Conservation (phyloP, 2,113 vertebrate species). For the Mormoops blainvillei region DNA sequence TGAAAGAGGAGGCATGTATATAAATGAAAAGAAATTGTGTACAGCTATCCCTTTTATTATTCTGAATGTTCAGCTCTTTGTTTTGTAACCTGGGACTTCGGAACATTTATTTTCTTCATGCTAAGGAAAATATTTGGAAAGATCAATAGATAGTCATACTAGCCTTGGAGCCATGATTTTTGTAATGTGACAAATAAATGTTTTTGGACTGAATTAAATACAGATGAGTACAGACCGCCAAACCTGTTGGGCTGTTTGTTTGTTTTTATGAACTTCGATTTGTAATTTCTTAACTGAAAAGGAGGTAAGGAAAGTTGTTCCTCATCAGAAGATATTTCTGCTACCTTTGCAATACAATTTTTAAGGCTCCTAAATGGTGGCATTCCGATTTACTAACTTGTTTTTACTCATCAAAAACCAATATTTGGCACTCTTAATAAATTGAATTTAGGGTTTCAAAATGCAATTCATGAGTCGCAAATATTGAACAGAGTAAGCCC, state of each 20-base stretch:
- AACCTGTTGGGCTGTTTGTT: background rate
- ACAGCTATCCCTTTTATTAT: background rate
- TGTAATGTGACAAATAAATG: background rate
- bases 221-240: background rate
- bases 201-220: background rate
- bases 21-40: background rate
- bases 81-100: background rate
- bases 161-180: background rate
- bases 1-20: background rate
- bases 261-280: background rate
- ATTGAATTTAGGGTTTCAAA: conserved; percentile 24
- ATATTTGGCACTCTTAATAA: background rate
- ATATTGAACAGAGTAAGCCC: background rate
- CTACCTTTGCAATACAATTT: background rate
- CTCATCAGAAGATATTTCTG: conserved; percentile 5
- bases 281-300: conserved; percentile 5
- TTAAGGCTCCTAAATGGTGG: background rate
- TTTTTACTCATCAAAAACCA: conserved; percentile 31
- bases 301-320: background rate
- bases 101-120: conserved; percentile 32
- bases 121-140: background rate
- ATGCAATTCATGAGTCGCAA: background rate
- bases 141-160: background rate
- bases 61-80: background rate
- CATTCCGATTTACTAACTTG: background rate